Conservation (phyloP, 2,113 vertebrate genomes). For the Merops nubicus region DNA sequence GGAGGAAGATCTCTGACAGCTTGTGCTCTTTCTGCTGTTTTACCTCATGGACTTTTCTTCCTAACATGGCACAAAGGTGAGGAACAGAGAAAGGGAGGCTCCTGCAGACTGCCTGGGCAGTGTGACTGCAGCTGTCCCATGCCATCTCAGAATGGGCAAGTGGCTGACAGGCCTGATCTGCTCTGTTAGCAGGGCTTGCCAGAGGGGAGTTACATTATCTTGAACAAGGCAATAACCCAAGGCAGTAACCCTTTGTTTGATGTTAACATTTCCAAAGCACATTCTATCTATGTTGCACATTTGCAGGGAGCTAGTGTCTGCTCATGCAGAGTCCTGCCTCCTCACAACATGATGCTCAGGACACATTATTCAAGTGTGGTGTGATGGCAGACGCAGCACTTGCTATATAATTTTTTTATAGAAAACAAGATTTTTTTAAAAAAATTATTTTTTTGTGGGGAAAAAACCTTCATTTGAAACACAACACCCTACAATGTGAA, state of each 20-base stretch:
- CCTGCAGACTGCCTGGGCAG: background rate
- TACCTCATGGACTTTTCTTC: background rate
- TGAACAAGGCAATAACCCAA: background rate
- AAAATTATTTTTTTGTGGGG: rapidly evolving
- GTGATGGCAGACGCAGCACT: background rate
- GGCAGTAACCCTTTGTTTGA: slow-evolving; percentile 8
- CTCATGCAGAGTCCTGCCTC: background rate
- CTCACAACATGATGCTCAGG: background rate
- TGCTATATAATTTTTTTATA: background rate
- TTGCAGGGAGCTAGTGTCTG: background rate
- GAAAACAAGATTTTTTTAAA: no score
- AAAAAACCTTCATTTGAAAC: background rate
- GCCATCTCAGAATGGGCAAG: background rate
- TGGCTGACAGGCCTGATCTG: background rate
- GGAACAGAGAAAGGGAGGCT: background rate
- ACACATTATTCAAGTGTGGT: background rate
- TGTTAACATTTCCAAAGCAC: background rate
- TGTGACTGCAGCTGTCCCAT: background rate
- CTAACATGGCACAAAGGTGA: background rate
- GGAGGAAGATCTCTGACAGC: background rate
- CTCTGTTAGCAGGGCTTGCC: background rate
- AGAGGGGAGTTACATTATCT: background rate
- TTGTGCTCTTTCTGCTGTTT: background rate
- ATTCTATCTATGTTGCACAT: background rate
- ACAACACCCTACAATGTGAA: background rate